These are phyloP conservation scores for Apodemia hepburni DNA, from an alignment of 2,888 invertebrate genomes.

Conservation along the genomic window DNA sequence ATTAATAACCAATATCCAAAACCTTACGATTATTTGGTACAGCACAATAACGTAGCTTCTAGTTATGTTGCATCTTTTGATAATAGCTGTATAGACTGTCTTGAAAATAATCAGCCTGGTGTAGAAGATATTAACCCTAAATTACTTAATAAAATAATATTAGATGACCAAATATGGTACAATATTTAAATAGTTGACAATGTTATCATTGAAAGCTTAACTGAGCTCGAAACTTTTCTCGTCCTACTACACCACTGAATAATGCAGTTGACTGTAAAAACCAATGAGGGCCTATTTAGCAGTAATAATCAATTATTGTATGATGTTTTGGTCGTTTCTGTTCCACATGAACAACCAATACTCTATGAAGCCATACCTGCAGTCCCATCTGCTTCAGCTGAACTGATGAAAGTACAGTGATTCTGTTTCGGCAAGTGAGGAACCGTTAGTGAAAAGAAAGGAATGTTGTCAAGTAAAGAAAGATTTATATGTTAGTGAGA, in stretches of 20 bases:
- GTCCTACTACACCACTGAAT: conserved; percentile 15
- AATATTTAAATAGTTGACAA: conserved; percentile 22
- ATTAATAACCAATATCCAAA: conserved; percentile 24
- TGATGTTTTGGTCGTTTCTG: conserved; percentile 1
- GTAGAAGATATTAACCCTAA: conserved; percentile 11
- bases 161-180: conserved; percentile 6
- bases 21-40: conserved; percentile 9
- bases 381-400: conserved; percentile 4
- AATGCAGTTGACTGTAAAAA: not conserved
- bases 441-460: conserved; percentile 26
- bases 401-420: conserved; percentile 25
- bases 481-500: conserved; percentile 25
- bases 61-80: conserved; percentile 23
- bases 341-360: conserved; percentile 2
- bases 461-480: conserved; percentile 29
- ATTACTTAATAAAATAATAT: conserved; percentile 8
- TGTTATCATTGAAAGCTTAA: conserved; percentile 25
- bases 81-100: conserved; percentile 22
- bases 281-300: conserved; percentile 6
- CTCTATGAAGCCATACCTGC: not conserved
- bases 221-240: conserved; percentile 20
- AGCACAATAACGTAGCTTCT: conserved; percentile 19
- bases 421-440: conserved; percentile 24
- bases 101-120: conserved; percentile 22
- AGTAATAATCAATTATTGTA: conserved; percentile 1